phyloP scores from a whole-genome alignment of 2,888 invertebrate genomes.

The Caenorhabditis parvicauda region DNA sequence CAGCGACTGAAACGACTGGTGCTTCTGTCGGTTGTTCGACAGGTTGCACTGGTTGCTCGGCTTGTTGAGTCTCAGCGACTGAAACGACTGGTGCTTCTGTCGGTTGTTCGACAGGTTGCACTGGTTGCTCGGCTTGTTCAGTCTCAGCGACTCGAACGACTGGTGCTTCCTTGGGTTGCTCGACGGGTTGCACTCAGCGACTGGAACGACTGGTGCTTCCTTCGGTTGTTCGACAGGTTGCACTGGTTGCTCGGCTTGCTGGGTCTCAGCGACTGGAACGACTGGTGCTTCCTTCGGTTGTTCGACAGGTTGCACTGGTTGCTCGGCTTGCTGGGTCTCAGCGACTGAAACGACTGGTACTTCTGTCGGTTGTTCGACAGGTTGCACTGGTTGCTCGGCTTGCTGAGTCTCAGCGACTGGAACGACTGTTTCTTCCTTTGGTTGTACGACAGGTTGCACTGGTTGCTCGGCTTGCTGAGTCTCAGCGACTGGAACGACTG shows the following conservation, averaged over 20 bases:
- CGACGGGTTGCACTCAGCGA: neutral
- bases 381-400: neutral
- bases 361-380: neutral
- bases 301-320: neutral
- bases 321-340: neutral
- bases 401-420: neutral
- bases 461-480: no score
- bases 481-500: neutral
- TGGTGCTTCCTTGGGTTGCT: neutral
- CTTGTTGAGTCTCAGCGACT: no score
- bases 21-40: no score
- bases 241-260: no score
- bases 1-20: no score
- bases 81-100: constrained; percentile 2
- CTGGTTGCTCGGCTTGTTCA: neutral
- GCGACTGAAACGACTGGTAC: neutral
- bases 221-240: no score
- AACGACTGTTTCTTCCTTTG: no score
- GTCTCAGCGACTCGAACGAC: no score
- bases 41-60: no score
- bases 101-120: constrained; percentile 1
- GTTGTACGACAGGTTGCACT: no score
- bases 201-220: no score
- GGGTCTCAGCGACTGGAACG: no score
- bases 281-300: constrained; percentile 5